phyloP scores from a whole-genome alignment of 2,113 vertebrate species.

The Morone chrysops region DNA sequence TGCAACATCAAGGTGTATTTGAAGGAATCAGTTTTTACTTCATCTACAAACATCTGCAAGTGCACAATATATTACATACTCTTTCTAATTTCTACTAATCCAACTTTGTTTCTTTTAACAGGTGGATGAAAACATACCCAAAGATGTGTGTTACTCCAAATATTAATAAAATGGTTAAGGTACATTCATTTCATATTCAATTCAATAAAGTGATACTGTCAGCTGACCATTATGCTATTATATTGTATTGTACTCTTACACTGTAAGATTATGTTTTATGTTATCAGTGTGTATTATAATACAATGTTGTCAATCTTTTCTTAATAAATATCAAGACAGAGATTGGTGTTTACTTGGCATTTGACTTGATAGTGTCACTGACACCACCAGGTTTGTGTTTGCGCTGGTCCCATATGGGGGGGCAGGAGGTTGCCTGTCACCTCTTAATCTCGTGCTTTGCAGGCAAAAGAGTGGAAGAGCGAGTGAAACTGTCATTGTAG shows the following conservation, averaged over 20 bases:
- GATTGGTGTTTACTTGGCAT: background rate
- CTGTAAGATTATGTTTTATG: background rate
- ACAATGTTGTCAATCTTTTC: background rate
- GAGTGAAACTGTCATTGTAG: conserved; percentile 21
- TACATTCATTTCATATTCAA: background rate
- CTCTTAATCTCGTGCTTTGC: conserved; percentile 43
- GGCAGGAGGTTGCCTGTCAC: conserved; percentile 22
- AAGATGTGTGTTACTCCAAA: background rate
- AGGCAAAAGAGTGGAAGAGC: conserved; percentile 31
- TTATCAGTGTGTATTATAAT: background rate
- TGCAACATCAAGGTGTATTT: too few relatives aligned
- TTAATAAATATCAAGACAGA: background rate
- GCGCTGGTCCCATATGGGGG: background rate
- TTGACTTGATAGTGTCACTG: background rate
- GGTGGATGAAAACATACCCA: background rate
- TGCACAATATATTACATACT: background rate
- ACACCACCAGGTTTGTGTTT: conserved; percentile 3
- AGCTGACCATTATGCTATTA: background rate
- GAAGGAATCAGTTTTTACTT: too few relatives aligned
- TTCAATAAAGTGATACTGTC: background rate
- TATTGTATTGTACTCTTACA: background rate
- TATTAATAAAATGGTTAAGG: background rate
- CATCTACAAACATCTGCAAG: background rate
- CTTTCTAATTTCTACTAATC: background rate
- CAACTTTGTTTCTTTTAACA: background rate